Evolutionary conservation across 2,113 vertebrate species (phyloP).

Genomic region (Machaerirhynchus nigripectus): DNA sequence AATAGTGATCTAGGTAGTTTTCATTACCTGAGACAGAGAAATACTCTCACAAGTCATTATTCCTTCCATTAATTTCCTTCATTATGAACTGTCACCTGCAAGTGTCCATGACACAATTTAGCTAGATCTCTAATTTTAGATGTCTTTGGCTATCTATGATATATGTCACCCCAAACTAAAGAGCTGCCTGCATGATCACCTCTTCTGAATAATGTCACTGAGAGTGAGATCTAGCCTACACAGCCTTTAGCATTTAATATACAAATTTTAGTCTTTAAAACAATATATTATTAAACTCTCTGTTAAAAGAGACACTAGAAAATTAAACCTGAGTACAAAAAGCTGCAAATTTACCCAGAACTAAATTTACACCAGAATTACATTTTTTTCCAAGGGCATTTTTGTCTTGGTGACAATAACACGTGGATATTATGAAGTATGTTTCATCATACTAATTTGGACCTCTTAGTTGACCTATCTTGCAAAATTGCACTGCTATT

Average conservation of each 20-base stretch:
- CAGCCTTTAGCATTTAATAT: not conserved
- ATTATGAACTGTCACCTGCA: not conserved
- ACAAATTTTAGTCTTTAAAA: not conserved
- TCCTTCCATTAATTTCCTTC: not conserved
- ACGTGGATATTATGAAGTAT: not conserved
- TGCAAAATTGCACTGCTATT: not conserved
- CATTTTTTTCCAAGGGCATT: accelerated
- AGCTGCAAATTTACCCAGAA: not conserved
- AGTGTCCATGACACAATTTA: not conserved
- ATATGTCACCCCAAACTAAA: not conserved
- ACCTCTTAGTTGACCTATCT: not conserved
- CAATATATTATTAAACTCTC: not conserved
- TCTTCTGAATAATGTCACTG: not conserved
- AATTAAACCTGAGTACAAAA: not conserved
- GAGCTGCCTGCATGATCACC: not conserved
- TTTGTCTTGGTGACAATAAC: not conserved
- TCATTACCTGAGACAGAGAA: not conserved
- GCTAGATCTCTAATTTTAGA: not conserved
- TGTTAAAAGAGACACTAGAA: not conserved
- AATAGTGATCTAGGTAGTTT: not conserved
- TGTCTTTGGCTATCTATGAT: not conserved
- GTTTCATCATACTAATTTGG: not conserved
- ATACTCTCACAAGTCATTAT: not conserved
- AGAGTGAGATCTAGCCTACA: not conserved
- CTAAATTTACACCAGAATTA: not conserved